phyloP scores from a whole-genome alignment of 1,140 invertebrate genomes.

The Lysiphlebus fabarum region DNA sequence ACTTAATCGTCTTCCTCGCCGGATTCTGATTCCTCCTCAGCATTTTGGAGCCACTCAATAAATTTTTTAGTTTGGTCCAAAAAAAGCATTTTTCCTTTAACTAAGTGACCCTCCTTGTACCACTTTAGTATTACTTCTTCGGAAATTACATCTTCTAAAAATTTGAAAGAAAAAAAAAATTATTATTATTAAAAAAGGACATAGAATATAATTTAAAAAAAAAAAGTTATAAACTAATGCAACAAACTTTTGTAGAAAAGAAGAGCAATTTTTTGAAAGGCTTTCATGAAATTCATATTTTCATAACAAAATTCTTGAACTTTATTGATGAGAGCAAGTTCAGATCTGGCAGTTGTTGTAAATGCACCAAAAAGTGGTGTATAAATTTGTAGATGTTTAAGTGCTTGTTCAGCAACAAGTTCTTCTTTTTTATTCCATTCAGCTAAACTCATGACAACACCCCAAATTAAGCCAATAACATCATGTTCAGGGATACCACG shows the following conservation, averaged over 20 bases:
- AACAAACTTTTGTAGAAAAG: conserved; percentile 88
- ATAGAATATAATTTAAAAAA: conserved; percentile 1
- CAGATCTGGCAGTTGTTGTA: conserved; percentile 76
- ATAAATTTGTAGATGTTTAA: conserved; percentile 85
- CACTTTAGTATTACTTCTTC: conserved; percentile 91
- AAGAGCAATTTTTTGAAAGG: conserved; percentile 95
- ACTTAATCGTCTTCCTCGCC: conserved; percentile 53
- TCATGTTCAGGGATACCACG: conserved; percentile 85
- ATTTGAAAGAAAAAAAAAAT: conserved; percentile 26
- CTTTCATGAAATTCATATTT: conserved; percentile 98
- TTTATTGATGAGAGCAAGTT: conserved; percentile 83
- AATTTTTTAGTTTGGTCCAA: conserved; percentile 97
- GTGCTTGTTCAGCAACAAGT: conserved; percentile 88
- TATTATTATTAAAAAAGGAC: neutral
- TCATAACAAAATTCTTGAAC: conserved; percentile 97
- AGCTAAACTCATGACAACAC: conserved; percentile 86
- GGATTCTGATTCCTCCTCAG: conserved; percentile 79
- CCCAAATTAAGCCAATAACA: conserved; percentile 85
- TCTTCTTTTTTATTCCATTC: conserved; percentile 99
- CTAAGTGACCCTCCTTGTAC: conserved; percentile 88
- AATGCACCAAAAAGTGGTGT: conserved; percentile 83
- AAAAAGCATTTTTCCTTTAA: conserved; percentile 95
- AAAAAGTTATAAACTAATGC: conserved; percentile 23
- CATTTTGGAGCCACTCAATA: conserved; percentile 93
- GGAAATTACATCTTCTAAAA: conserved; percentile 77